A percentile compares a stretch with the other conserved stretches of the same genome.
phyloP scores from a whole-genome alignment of 2,888 invertebrate genomes.

The Lycia hirtaria region DNA sequence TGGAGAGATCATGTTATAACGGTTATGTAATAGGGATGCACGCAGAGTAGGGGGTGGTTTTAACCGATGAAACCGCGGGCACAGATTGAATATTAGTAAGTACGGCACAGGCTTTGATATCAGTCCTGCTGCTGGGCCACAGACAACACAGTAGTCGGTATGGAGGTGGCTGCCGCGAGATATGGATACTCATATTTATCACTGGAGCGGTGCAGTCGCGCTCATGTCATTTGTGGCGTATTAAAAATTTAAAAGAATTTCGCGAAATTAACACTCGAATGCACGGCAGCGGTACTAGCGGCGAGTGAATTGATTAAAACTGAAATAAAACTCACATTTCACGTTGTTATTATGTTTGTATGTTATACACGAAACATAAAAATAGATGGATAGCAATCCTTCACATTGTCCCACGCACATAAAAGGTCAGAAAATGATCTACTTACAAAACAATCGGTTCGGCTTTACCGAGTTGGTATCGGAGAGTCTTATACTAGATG shows the following conservation, averaged over 20 bases:
- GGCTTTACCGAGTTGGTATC: too few species aligned
- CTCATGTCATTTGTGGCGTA: slow-evolving; percentile 27
- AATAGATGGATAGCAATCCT: not conserved
- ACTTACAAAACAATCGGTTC: too few species aligned
- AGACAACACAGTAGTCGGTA: slow-evolving; percentile 2
- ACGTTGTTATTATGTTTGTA: too few species aligned
- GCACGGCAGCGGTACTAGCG: not conserved
- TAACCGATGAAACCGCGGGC: slow-evolving; percentile 61
- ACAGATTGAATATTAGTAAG: not conserved
- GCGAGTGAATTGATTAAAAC: not conserved
- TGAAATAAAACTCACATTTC: too few species aligned
- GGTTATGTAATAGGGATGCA: slow-evolving; percentile 35
- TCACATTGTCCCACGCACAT: too few species aligned
- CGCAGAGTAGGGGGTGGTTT: slow-evolving; percentile 42
- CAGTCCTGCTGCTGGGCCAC: slow-evolving; percentile 16
- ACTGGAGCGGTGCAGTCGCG: slow-evolving; percentile 15
- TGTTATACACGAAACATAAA: not conserved
- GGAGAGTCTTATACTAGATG: too few species aligned
- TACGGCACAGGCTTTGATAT: slow-evolving; percentile 59
- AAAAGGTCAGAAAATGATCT: too few species aligned
- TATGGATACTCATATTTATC: slow-evolving; percentile 41
- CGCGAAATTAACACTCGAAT: slow-evolving; percentile 6
- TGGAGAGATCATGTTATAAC: slow-evolving; percentile 29
- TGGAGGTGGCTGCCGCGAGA: slow-evolving; percentile 52
- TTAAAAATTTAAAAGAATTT: slow-evolving; percentile 9